Base-by-base conservation (phyloP, 1,140 invertebrate genomes). In the Drosophila sproati region DNA sequence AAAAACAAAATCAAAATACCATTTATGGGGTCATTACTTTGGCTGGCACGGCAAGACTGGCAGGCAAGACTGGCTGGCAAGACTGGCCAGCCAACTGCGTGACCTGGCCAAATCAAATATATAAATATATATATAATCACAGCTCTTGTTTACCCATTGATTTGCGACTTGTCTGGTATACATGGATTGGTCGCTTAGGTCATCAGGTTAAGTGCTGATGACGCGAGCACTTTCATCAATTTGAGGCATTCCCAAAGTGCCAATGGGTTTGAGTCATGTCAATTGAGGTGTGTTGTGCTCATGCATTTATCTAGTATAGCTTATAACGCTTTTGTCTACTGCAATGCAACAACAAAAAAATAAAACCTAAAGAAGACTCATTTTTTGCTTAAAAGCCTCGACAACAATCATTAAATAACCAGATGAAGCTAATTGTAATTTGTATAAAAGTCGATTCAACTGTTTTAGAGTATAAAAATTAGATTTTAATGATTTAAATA, bases 131-230 rank as follows among this genome's bases (percentile, higher is more conserved):
- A 20, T 20, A 77, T n/a, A 61, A 47, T 56, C 54, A 56, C 29
- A 60, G 43, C 56, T 61, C 47, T 29, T 66, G 79, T 82, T 82
- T 69, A 74, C 41, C 39, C 61, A 68, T 66, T 75, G 54, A 69
- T 57, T 73, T 75, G 67, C 31, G 47, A 39, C 75, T 66, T 51
- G 60, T 60, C 60, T 28, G 61, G 28, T 31, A 73, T 67, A 37
- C 39, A 3, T n/a, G n/a, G 4, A 71, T 59, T 78, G 47, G 62
- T 63, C 50, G 50, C 56, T 76, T 66, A 76, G 73, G 56, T 52
- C 74, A 89, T 88, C 82, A 89, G 87, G 59, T 73, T 80, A 89
- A 88, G 83, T 88, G 83, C 73, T 69, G 57, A 37, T 78, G 74
- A 69, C 56, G 74, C 43, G 45, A 41, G 29, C 52, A 47, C 57